Base-by-base conservation (phyloP, 2,113 vertebrate species). In the Rhinoderma darwinii region DNA sequence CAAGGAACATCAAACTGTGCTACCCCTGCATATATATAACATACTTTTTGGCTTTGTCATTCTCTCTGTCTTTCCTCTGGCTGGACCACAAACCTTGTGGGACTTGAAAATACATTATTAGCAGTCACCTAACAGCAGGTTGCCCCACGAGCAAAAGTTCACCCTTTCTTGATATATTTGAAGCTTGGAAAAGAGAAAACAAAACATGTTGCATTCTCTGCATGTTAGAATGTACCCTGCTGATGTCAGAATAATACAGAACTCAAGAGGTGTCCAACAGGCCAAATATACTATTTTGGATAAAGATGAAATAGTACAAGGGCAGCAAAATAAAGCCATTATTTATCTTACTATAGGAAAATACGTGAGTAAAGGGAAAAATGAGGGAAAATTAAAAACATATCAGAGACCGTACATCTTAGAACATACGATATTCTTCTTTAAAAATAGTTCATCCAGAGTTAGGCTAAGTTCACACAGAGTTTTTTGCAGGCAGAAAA, bases 121-220 rank as follows among this genome's bases (percentile, higher is more conserved):
- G 27, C 32, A 35, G 75, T 54, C 75, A 35, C 17, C 22, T 47
- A 78, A 78, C 75, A 78, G 75, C 75, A 54, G 75, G 75, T 54
- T 51, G n/a, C 39, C 4, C 73, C 73, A 78, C 22, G 27, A 78
- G 27, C 73, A 47, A 78, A 77, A 78, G 75, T 78, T 78, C 47
- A 78, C 20, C 27, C 44, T 54, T 78, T 17, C 17, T 78, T 30
- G 7, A 30, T 27, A 14, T 2, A 51, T 77, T 5, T 76, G 9
- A 54, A 54, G 75, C 44, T 11, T 51, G 20, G 7, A 18, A 51
- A 72, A 30, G 30, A 54, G 14, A 54, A 78, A 78, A 78, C n/a
- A 54, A 20, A 78, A 78, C 47, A 51, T 30, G 32, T 51, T 18
- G 18, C 75, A 78, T 30, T 78, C 44, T 78, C 75, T 17, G 47